Evolutionary conservation across 2,888 invertebrate species (phyloP).

Genomic region (Oasisia sp.): DNA sequence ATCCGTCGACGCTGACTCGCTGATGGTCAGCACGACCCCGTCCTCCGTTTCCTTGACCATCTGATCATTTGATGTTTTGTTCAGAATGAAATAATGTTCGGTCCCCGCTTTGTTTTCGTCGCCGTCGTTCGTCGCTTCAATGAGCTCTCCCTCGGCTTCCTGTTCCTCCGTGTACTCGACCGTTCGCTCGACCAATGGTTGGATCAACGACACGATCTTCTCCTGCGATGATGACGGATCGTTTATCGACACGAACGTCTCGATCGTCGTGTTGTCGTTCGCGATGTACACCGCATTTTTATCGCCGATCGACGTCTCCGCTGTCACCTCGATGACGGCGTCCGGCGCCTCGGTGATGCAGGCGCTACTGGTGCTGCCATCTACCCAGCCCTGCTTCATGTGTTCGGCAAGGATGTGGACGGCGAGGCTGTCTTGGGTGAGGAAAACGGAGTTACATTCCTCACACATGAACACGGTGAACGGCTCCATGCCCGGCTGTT

Average conservation of each 20-base stretch:
- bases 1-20: constrained; percentile 25
- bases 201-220: constrained; percentile 27
- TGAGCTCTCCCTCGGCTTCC: background rate
- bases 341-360: background rate
- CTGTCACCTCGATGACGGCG: background rate
- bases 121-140: background rate
- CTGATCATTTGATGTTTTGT: background rate
- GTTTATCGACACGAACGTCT: constrained; percentile 28
- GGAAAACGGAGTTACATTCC: constrained; percentile 41
- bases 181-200: constrained; percentile 22
- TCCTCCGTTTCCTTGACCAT: background rate
- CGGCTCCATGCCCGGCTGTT: background rate
- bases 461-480: constrained; percentile 39
- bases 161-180: background rate
- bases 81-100: constrained; percentile 17
- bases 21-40: constrained; percentile 28
- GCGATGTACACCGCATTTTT: background rate
- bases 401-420: constrained; percentile 43
- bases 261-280: constrained; percentile 17
- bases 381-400: constrained; percentile 30
- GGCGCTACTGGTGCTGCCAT: background rate
- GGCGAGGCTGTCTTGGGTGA: constrained; percentile 40
- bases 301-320: background rate
- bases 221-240: constrained; percentile 26
- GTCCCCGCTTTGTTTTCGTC: constrained; percentile 13